Evolutionary conservation across 2,797 vertebrate genomes (phyloP), one percentile per base, ranked within the genome.

Genomic region (Coranthus polyacanthus): DNA sequence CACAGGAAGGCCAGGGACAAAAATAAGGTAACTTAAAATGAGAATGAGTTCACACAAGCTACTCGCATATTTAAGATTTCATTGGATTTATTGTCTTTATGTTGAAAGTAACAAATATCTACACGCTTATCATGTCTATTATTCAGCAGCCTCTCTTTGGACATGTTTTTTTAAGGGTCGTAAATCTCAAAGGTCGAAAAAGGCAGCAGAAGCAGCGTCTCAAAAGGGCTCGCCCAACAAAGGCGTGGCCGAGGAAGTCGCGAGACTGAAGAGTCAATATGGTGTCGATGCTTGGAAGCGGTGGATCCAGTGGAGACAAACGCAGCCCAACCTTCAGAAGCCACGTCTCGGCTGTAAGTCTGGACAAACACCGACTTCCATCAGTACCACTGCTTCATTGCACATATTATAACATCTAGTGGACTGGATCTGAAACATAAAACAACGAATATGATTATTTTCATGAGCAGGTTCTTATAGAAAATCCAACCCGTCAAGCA

Each of bases 231-330:
- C 66, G 0, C 0, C 57, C 26, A 55, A 12, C 5, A 75, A 77
- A 3, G 17, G 36, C 0, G 1, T 8, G 2, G 17, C 59, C 5
- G 7, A 82, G 1, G 80, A 81, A 0, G 9, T 55, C 24, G 93
- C 92, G 2, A 95, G 92, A 60, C 89, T 99, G 0, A 95, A 97
- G 80, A 95, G 95, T 20, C 94, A 96, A 85, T 99, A 99, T 0
- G 98, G 97, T 13, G 93, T 99, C 0, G 96, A 98, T 0, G 96
- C 97, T 49, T 99, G 97, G 98, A 98, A 94, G 89, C 93, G 94
- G 71, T 99, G 98, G 98, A 94, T 99, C 82, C 94, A 94, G 17
- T 97, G 96, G 96, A 96, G 97, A 80, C 95, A 95, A 0, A 81
- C 90, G 12, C 97, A 96, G 81, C 94, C 96, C 54, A 92, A 97